Evolutionary conservation across 2,888 invertebrate genomes (phyloP).

Genomic region (Phlogophora meticulosa): DNA sequence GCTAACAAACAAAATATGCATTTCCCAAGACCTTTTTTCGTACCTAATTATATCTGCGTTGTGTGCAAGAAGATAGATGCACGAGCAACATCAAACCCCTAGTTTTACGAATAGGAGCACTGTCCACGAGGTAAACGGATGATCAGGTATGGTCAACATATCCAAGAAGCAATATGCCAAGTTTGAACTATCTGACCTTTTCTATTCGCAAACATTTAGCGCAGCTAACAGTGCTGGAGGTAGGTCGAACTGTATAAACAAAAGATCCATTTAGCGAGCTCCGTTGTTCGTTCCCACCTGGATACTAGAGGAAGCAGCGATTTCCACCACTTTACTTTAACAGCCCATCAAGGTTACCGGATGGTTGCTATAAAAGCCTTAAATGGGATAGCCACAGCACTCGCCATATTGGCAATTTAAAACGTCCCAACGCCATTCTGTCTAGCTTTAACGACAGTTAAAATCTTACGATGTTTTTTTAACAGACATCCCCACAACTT

Average conservation of each 20-base stretch:
- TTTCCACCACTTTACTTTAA: slow-evolving; percentile 42
- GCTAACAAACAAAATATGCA: slow-evolving; percentile 5
- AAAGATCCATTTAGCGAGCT: slow-evolving; percentile 51
- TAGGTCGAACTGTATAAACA: slow-evolving; percentile 44
- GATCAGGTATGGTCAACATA: neutral
- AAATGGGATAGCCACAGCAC: slow-evolving; percentile 68
- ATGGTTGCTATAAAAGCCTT: slow-evolving; percentile 66
- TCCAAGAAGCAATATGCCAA: neutral
- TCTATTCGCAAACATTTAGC: slow-evolving; percentile 49
- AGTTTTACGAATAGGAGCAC: no score
- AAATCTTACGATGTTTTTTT: slow-evolving; percentile 68
- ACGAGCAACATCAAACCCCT: no score
- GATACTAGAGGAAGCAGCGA: slow-evolving; percentile 45
- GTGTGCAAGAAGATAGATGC: neutral
- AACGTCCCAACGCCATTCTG: slow-evolving; percentile 66
- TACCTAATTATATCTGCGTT: slow-evolving; percentile 3
- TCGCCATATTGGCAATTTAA: slow-evolving; percentile 79
- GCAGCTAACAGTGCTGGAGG: slow-evolving; percentile 19
- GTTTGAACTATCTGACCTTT: slow-evolving; percentile 39
- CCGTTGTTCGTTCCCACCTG: slow-evolving; percentile 37
- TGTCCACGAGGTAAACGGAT: no score
- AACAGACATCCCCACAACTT: slow-evolving; percentile 47
- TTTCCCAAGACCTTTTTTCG: neutral
- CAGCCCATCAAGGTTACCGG: slow-evolving; percentile 64
- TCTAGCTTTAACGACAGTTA: slow-evolving; percentile 74